Percentiles rank a stretch among this genome's conserved stretches.
Evolutionary conservation across 2,113 vertebrate genomes (phyloP).

Genomic region (Scomber colias): DNA sequence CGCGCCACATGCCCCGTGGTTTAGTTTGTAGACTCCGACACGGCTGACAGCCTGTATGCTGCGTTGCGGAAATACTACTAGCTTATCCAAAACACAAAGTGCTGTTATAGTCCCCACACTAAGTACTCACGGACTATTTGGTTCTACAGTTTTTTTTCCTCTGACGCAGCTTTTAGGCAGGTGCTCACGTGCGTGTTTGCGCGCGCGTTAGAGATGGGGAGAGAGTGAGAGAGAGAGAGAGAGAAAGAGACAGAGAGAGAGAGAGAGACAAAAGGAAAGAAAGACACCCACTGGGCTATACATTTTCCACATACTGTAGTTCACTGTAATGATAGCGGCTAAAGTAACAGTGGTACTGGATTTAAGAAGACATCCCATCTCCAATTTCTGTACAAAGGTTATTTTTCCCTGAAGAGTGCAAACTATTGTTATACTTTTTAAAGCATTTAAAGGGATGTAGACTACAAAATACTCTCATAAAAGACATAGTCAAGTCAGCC

Average conservation of each 20-base stretch:
- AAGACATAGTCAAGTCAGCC: too few relatives aligned
- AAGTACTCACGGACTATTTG: constrained; percentile 4
- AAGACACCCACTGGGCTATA: constrained; percentile 54
- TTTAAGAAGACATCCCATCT: neutral
- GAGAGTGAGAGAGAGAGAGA: constrained; percentile 20
- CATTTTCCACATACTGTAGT: constrained; percentile 27
- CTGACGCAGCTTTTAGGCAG: constrained; percentile 39
- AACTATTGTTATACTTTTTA: too few relatives aligned
- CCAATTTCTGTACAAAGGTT: too few relatives aligned
- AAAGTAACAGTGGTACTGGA: neutral
- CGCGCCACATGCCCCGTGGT: neutral
- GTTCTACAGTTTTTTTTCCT: neutral
- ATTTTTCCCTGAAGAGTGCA: too few relatives aligned
- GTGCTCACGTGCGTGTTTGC: neutral
- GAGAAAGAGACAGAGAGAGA: neutral
- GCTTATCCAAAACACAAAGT: constrained; percentile 37
- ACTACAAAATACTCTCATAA: too few relatives aligned
- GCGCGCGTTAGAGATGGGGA: neutral
- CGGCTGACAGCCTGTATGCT: constrained; percentile 9
- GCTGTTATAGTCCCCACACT: neutral
- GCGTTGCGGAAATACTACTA: constrained; percentile 7
- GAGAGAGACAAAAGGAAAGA: constrained; percentile 18
- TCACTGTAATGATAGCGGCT: neutral
- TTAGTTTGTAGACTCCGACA: neutral
- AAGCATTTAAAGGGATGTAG: too few relatives aligned